phyloP scores from a whole-genome alignment of 2,113 vertebrate genomes.

The Cyanistes caeruleus region DNA sequence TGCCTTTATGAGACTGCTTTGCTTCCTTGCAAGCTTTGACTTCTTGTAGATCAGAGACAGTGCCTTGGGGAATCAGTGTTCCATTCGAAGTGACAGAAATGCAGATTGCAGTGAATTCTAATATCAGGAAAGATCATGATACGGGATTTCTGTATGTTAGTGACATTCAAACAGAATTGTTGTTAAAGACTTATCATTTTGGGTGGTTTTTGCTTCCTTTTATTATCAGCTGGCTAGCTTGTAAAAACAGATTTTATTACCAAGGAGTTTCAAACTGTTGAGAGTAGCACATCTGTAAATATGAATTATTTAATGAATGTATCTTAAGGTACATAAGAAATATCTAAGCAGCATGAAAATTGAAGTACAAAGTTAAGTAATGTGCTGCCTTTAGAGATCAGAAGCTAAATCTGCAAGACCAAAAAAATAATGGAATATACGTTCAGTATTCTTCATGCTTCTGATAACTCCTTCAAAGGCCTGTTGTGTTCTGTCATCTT shows the following conservation, averaged over 20 bases:
- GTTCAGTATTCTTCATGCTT: background rate
- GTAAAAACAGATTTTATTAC: background rate
- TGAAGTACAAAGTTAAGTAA: background rate
- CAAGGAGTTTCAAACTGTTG: background rate
- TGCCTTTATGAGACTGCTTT: background rate
- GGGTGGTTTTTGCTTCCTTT: background rate
- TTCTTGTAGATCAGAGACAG: background rate
- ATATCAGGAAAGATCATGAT: background rate
- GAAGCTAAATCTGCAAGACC: background rate
- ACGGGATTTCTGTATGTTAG: background rate
- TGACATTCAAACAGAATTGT: background rate
- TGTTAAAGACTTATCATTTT: background rate
- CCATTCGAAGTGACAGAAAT: background rate
- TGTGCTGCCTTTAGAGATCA: background rate
- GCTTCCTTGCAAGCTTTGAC: background rate
- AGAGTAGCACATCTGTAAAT: background rate
- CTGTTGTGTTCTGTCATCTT: background rate
- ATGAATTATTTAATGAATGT: background rate
- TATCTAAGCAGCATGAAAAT: background rate
- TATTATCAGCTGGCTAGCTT: background rate
- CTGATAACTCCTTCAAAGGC: background rate
- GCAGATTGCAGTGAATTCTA: background rate
- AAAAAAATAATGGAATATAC: background rate
- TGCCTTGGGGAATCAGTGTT: slow-evolving; percentile 20
- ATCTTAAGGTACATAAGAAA: background rate